These are phyloP conservation scores for Mesorhabditis belari DNA, from an alignment of 2,888 invertebrate genomes.

Conservation along the genomic window DNA sequence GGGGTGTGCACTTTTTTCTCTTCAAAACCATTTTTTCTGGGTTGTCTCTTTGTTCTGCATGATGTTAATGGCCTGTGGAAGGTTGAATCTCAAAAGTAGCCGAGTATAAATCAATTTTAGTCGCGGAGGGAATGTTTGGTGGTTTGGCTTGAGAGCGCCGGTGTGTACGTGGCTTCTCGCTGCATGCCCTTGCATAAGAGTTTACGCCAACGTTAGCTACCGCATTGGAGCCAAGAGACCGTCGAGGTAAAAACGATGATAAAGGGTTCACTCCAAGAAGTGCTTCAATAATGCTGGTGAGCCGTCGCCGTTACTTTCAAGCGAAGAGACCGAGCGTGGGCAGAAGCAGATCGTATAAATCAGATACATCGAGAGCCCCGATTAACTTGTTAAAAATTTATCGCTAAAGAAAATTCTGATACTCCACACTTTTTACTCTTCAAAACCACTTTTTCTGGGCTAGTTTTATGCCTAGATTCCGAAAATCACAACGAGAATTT, in stretches of 20 bases:
- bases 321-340: background rate
- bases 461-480: no score
- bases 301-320: background rate
- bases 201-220: conserved; percentile 96
- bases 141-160: conserved; percentile 93
- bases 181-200: conserved; percentile 85
- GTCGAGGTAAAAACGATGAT: conserved; percentile 1
- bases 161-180: conserved; percentile 93
- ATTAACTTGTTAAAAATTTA: no score
- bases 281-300: background rate
- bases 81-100: conserved; percentile 60
- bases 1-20: no score
- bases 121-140: conserved; percentile 18
- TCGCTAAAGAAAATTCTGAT: no score
- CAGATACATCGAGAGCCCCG: no score
- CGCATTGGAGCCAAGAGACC: conserved; percentile 15
- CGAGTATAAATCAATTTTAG: background rate
- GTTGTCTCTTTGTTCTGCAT: conserved; percentile 82
- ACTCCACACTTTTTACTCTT: no score
- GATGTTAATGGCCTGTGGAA: conserved; percentile 87
- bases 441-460: no score
- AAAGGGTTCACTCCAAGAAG: background rate
- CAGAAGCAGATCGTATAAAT: no score
- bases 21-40: no score
- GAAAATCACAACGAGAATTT: no score